phyloP scores from a whole-genome alignment of 2,888 invertebrate genomes.

The Rapana venosa region DNA sequence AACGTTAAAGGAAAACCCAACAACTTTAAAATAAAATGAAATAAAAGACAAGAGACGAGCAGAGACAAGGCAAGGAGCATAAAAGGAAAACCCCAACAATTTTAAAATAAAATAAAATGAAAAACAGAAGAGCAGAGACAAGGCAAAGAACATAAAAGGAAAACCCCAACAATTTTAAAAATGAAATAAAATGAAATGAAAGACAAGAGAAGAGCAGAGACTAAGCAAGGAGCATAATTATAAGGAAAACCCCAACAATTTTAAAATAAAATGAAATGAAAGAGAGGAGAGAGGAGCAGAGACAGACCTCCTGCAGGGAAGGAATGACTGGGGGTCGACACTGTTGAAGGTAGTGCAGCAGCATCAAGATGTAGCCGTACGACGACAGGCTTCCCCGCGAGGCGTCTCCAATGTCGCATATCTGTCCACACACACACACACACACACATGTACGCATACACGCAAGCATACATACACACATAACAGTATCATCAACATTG shows the following conservation, averaged over 20 bases:
- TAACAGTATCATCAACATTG: too few species aligned
- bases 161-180: too few species aligned
- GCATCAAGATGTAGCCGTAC: conserved; percentile 83
- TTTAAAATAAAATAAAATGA: not conserved
- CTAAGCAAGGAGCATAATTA: too few species aligned
- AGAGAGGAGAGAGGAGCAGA: not conserved
- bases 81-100: not conserved
- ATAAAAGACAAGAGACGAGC: too few species aligned
- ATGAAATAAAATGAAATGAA: too few species aligned
- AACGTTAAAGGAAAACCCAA: too few species aligned
- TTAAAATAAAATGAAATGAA: not conserved
- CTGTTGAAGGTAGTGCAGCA: conserved; percentile 82
- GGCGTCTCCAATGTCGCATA: conserved; percentile 82
- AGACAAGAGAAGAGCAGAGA: too few species aligned
- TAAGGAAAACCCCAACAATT: not conserved
- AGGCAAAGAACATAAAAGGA: too few species aligned
- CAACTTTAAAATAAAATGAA: too few species aligned
- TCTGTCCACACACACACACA: conserved; percentile 59
- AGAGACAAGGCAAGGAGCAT: too few species aligned
- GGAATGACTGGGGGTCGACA: conserved; percentile 82
- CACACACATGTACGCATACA: not conserved
- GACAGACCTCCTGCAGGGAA: conserved; percentile 81
- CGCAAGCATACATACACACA: too few species aligned
- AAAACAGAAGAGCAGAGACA: too few species aligned
- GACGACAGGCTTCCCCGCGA: conserved; percentile 83